Percentiles rank a stretch among this genome's conserved stretches.
Evolutionary conservation across 2,888 invertebrate species (phyloP).

Genomic region (Phlogophora meticulosa): DNA sequence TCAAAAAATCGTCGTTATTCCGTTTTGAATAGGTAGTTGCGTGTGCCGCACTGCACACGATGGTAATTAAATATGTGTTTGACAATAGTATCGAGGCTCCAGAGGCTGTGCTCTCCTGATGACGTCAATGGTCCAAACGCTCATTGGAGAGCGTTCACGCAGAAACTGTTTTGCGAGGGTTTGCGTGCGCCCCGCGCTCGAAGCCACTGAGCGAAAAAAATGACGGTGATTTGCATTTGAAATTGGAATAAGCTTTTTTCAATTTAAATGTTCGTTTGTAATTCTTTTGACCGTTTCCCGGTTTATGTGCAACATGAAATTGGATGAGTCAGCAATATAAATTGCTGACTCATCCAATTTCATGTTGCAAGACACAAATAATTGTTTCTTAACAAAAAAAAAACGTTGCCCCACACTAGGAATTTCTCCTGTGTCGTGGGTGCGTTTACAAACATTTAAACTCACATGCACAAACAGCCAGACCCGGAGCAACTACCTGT

Average conservation of each 20-base stretch:
- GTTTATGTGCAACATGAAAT: slow-evolving; percentile 1
- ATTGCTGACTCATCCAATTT: no score
- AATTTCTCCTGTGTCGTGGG: no score
- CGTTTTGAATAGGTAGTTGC: slow-evolving; percentile 68
- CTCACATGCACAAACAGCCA: no score
- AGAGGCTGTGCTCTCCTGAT: slow-evolving; percentile 85
- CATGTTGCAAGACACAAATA: no score
- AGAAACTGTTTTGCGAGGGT: slow-evolving; percentile 73
- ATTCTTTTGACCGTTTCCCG: slow-evolving; percentile 17
- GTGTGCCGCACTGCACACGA: slow-evolving; percentile 91
- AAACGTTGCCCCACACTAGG: no score
- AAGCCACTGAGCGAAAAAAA: slow-evolving; percentile 55
- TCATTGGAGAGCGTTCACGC: slow-evolving; percentile 74
- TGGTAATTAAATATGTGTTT: slow-evolving; percentile 90
- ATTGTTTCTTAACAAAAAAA: no score
- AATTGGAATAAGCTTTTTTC: slow-evolving; percentile 63
- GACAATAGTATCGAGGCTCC: slow-evolving; percentile 85
- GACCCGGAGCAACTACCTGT: no score
- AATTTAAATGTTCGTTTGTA: slow-evolving; percentile 50
- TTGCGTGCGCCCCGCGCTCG: slow-evolving; percentile 62
- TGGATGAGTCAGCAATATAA: slow-evolving; percentile 17
- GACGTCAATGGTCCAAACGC: slow-evolving; percentile 85
- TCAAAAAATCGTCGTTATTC: slow-evolving; percentile 24
- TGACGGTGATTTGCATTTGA: slow-evolving; percentile 63
- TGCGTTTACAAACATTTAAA: no score